Evolutionary conservation across 2,888 invertebrate species (phyloP).

Genomic region (Eurytoma adleriae): DNA sequence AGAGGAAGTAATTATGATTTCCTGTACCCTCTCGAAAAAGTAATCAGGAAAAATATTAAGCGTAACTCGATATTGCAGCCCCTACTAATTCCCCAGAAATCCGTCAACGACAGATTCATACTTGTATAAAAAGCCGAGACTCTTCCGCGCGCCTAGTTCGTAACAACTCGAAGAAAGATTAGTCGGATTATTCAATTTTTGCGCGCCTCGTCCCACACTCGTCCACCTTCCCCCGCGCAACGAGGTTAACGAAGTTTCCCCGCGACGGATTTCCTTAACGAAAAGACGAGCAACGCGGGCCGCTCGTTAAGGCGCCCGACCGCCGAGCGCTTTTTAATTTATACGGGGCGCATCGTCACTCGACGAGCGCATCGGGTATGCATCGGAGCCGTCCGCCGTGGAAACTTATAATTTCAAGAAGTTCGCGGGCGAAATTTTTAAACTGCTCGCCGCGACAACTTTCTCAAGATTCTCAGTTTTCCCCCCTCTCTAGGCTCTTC

Average conservation of each 20-base stretch:
- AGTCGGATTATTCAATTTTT: constrained; percentile 35
- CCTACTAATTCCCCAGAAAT: not conserved
- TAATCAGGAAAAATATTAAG: too few relatives aligned
- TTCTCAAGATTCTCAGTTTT: too few relatives aligned
- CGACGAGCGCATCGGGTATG: constrained; percentile 8
- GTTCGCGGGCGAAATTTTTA: too few relatives aligned
- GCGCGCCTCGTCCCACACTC: not conserved
- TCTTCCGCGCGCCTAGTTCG: not conserved
- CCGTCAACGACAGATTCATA: not conserved
- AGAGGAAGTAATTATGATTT: too few relatives aligned
- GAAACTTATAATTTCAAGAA: too few relatives aligned
- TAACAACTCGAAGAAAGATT: not conserved
- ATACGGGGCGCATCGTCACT: not conserved
- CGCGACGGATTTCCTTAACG: constrained; percentile 19
- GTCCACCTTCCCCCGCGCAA: not conserved
- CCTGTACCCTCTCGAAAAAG: too few relatives aligned
- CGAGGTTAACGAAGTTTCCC: constrained; percentile 32
- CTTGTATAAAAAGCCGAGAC: not conserved
- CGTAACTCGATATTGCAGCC: too few relatives aligned
- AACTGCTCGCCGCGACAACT: too few relatives aligned
- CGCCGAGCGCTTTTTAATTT: constrained; percentile 34
- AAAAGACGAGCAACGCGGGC: constrained; percentile 24
- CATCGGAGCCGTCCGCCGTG: not conserved
- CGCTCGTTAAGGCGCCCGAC: constrained; percentile 15
- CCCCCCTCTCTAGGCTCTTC: too few relatives aligned